A percentile compares a stretch with the other conserved stretches of the same genome.
phyloP scores from a whole-genome alignment of 2,888 invertebrate species.

The Charanyca ferruginea region DNA sequence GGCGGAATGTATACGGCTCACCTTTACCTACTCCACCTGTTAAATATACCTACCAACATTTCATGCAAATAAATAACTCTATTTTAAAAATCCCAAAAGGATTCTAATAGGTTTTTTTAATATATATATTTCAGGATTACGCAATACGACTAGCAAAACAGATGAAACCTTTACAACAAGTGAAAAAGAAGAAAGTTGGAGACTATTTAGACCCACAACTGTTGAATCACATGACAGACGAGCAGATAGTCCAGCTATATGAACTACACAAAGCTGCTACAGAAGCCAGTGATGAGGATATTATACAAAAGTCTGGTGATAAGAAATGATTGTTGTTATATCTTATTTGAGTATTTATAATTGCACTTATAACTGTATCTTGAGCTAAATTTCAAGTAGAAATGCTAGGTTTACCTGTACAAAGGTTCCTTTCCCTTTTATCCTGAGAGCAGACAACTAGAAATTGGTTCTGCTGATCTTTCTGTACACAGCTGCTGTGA shows the following conservation, averaged over 20 bases:
- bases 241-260: slow-evolving; percentile 96
- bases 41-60: too few species aligned
- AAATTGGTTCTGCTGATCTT: neutral
- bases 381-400: neutral
- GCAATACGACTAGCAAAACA: slow-evolving; percentile 94
- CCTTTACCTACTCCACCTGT: too few species aligned
- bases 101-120: neutral
- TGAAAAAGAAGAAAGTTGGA: slow-evolving; percentile 92
- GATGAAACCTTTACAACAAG: slow-evolving; percentile 92
- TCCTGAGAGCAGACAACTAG: neutral
- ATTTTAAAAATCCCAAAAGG: neutral
- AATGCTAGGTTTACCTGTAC: neutral
- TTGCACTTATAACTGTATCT: slow-evolving; percentile 5
- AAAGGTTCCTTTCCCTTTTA: too few species aligned
- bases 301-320: slow-evolving; percentile 30
- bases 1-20: too few species aligned
- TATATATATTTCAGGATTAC: slow-evolving; percentile 93
- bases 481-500: too few species aligned
- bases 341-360: slow-evolving; percentile 7
- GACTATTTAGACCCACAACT: slow-evolving; percentile 91
- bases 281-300: slow-evolving; percentile 70
- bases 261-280: slow-evolving; percentile 93
- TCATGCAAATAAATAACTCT: too few species aligned
- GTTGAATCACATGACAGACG: slow-evolving; percentile 94
- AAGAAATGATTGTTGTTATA: slow-evolving; percentile 34